Evolutionary conservation across 2,888 invertebrate species (phyloP), one percentile per base, ranked within the genome.

Genomic region (Ophion costatus): DNA sequence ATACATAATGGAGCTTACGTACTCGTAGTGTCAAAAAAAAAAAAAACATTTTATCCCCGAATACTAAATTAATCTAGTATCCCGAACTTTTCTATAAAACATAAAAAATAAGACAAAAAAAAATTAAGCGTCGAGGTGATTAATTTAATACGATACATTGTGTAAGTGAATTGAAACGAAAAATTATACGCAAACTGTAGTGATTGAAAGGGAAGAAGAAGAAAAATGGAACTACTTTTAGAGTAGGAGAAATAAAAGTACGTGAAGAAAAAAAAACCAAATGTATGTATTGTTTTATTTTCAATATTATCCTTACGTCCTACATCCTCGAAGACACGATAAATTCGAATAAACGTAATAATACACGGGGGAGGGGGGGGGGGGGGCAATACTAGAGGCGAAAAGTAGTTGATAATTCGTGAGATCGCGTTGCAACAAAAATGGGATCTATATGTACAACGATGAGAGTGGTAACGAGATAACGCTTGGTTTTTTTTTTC

Each of bases 221-320:
- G n/a, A n/a, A 85, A 89, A 91, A 91, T 71, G 71, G 88, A 91
- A 91, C 92, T 91, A 92, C 86, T 92, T 77, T 77, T 91, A 91
- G 90, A 91, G 91, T 93, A 93, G 93, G 90, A 88, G 89, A 92
- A 93, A 93, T 89, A 90, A 91, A 92, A 89, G 82, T 82, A 88
- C 88, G 87, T 51, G 17, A 51, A 51, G 11, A 51, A 51, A 59
- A 70, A 84, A 88, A 78, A 89, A 91, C 86, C 83, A 83, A 83
- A 87, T 45, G 24, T 71, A 17, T 59, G 56, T 51, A 10, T 74
- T 74, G 24, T 76, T 86, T 74, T 81, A 74, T 22, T 81, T 78
- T 64, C 42, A 45, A 66, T 64, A 59, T 61, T 61, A 71, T 64
- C 66, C 51, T 76, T 33, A 67, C 22, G 3, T 66, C 22, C 51